Conservation (phyloP, 2,888 invertebrate genomes). For the Gasteruption jaculator region DNA sequence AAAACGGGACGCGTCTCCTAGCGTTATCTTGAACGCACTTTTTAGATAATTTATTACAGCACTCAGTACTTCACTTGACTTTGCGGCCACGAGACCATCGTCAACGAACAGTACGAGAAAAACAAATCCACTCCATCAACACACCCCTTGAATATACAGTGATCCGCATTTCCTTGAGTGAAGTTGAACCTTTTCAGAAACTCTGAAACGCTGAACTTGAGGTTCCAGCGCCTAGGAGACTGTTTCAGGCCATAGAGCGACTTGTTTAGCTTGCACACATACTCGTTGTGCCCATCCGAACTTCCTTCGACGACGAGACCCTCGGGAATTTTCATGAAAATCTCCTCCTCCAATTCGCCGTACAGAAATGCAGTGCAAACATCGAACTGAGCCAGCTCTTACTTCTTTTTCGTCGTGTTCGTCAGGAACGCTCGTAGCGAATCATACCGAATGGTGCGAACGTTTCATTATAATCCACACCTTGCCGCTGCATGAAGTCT, state of each 20-base stretch:
- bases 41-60: slow-evolving; percentile 7
- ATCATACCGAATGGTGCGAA: slow-evolving; percentile 12
- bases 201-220: not conserved
- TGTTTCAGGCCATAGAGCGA: slow-evolving; percentile 14
- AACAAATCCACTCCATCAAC: slow-evolving; percentile 1
- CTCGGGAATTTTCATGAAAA: slow-evolving; percentile 2
- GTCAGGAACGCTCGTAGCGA: slow-evolving; percentile 8
- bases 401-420: not conserved
- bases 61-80: slow-evolving; percentile 7
- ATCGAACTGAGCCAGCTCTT: slow-evolving; percentile 6
- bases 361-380: slow-evolving; percentile 7
- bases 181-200: slow-evolving; percentile 1
- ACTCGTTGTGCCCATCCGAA: not conserved
- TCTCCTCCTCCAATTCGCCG: not conserved
- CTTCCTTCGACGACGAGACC: not conserved
- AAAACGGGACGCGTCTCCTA: slow-evolving; percentile 1
- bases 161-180: slow-evolving; percentile 4
- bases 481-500: slow-evolving; percentile 9
- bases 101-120: slow-evolving; percentile 12
- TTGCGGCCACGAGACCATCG: slow-evolving; percentile 11
- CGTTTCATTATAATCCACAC: slow-evolving; percentile 12
- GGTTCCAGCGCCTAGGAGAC: slow-evolving; percentile 17
- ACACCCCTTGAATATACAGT: slow-evolving; percentile 2
- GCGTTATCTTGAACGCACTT: slow-evolving; percentile 13
- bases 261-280: slow-evolving; percentile 10